These are phyloP conservation scores for Mechanitis mazaeus DNA, from an alignment of 2,888 invertebrate genomes.

Conservation along the genomic window DNA sequence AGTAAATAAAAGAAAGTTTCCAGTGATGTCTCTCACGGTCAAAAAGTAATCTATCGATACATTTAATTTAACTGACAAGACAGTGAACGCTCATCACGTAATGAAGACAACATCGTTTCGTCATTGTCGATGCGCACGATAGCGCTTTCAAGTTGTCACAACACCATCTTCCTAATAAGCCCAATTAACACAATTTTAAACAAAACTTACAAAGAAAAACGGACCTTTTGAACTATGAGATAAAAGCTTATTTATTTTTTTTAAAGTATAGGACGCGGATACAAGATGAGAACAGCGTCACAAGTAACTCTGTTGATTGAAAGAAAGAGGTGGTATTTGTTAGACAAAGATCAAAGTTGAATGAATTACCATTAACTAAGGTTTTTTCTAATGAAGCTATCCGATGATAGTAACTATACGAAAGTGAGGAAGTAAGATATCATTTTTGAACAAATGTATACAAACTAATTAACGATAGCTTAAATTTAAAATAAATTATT, in stretches of 20 bases:
- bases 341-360: conserved; percentile 73
- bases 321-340: conserved; percentile 60
- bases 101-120: conserved; percentile 77
- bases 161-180: conserved; percentile 75
- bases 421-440: conserved; percentile 42
- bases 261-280: conserved; percentile 41
- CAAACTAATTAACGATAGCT: conserved; percentile 33
- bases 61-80: conserved; percentile 76
- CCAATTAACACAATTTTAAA: conserved; percentile 71
- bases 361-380: conserved; percentile 51
- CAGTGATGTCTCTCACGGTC: conserved; percentile 70
- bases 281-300: conserved; percentile 44
- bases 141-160: conserved; percentile 75
- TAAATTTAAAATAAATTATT: background rate
- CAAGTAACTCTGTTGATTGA: conserved; percentile 58
- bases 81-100: conserved; percentile 76
- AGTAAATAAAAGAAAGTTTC: conserved; percentile 58
- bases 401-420: conserved; percentile 52
- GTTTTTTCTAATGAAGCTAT: conserved; percentile 42
- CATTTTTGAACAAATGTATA: conserved; percentile 39
- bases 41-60: conserved; percentile 74
- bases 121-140: conserved; percentile 77
- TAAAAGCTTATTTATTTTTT: conserved; percentile 41
- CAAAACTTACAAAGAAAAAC: conserved; percentile 44
- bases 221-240: conserved; percentile 47